These are phyloP conservation scores for Cyprinodon diabolis DNA, from an alignment of 2,797 vertebrate genomes.

Conservation along the genomic window DNA sequence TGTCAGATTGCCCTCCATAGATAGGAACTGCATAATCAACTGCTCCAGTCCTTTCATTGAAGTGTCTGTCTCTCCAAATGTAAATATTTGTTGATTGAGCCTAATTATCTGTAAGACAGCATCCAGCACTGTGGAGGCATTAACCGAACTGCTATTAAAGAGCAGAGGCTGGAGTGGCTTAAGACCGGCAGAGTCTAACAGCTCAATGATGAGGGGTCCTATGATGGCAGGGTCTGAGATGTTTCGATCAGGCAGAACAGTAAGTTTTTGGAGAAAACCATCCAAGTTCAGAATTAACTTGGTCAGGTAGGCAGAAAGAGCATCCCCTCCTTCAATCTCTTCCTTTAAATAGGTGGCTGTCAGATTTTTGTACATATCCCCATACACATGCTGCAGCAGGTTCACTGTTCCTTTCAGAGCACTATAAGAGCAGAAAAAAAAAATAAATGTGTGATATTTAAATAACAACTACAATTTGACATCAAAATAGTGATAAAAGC, in stretches of 20 bases:
- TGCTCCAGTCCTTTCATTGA: constrained; percentile 64
- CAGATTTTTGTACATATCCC: constrained; percentile 32
- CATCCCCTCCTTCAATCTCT: constrained; percentile 43
- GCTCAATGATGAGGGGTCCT: constrained; percentile 36
- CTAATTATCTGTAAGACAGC: constrained; percentile 52
- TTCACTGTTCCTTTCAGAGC: constrained; percentile 70
- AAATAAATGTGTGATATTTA: background rate
- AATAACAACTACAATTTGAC: background rate
- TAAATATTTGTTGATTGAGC: constrained; percentile 66
- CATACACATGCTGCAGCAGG: constrained; percentile 68
- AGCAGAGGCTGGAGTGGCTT: constrained; percentile 63
- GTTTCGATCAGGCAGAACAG: constrained; percentile 45
- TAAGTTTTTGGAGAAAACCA: constrained; percentile 49
- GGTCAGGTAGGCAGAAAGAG: constrained; percentile 52
- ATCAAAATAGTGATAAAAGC: background rate
- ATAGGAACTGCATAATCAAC: constrained; percentile 61
- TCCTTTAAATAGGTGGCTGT: constrained; percentile 31
- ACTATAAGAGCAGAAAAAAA: constrained; percentile 51
- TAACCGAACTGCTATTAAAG: constrained; percentile 24
- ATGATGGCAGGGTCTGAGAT: constrained; percentile 50
- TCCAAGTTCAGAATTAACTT: constrained; percentile 61
- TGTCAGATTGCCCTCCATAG: constrained; percentile 62
- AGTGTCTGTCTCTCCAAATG: constrained; percentile 58
- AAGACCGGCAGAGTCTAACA: constrained; percentile 67
- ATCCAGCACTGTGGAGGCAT: constrained; percentile 55